phyloP scores from a whole-genome alignment of 2,113 vertebrate genomes.

The Colius striatus region DNA sequence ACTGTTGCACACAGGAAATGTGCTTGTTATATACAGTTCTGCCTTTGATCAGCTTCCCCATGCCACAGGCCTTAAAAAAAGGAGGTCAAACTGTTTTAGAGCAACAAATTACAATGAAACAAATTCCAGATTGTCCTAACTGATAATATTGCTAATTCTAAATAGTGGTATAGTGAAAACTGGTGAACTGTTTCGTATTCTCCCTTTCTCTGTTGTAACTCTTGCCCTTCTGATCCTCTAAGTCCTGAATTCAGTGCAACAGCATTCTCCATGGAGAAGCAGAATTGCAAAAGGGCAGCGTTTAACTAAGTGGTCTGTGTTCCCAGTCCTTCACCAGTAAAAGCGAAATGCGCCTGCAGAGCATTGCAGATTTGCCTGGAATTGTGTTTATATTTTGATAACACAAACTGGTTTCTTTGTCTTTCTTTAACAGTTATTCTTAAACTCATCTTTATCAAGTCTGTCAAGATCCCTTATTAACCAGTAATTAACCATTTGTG shows the following conservation, averaged over 20 bases:
- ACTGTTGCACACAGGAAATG: background rate
- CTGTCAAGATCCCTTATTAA: background rate
- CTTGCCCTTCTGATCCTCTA: background rate
- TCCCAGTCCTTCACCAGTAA: background rate
- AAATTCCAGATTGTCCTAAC: background rate
- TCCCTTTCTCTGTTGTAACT: background rate
- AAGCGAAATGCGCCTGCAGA: fast-evolving
- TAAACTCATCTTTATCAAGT: background rate
- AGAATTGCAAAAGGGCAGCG: background rate
- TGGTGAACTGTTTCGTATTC: background rate
- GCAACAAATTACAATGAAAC: background rate
- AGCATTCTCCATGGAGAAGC: background rate
- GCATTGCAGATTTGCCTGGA: background rate
- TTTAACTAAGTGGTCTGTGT: background rate
- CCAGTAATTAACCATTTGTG: background rate
- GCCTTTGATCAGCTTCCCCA: background rate
- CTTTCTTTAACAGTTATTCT: background rate
- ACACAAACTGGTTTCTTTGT: background rate
- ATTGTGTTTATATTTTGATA: background rate
- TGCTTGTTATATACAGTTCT: background rate
- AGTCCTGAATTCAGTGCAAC: background rate
- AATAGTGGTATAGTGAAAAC: background rate
- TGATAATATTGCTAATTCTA: background rate
- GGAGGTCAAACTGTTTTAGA: background rate
- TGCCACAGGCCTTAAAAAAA: background rate